Evolutionary conservation across 2,888 invertebrate species (phyloP), one percentile per base, ranked within the genome.

Genomic region (Hesperia comma): DNA sequence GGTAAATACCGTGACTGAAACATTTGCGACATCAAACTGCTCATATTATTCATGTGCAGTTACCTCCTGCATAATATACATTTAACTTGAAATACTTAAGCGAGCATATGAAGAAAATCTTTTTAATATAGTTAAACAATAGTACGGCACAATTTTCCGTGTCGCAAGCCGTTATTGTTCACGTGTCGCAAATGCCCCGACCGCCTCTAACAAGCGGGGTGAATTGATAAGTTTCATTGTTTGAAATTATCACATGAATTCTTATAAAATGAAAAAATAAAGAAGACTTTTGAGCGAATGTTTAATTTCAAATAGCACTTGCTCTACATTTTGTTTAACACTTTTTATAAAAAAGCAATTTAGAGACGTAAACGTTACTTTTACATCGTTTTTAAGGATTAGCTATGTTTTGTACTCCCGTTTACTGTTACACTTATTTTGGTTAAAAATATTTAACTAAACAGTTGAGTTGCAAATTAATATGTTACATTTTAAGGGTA

Each of bases 101-200:
- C 26, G 26, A 33, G 43, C n/a, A 61, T 62, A 7, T 49, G 56
- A 56, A 33, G 49, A 56, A 63, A 56, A 63, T 17, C 32, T 0
- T 26, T n/a, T 41, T 37, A 53, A 55, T 56, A 55, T 21, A 51
- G 19, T 55, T 40, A 14, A 63, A 63, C 63, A 63, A 63, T 63
- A 40, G 43, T 41, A 41, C 17, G 37, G 21, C 10, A 57, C 49
- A 49, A 49, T 56, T 63, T 63, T 46, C 49, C 46, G 4, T 51
- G 63, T 56, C 56, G 19, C 63, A 46, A 40, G 55, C 56, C 33
- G 7, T 33, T 55, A 63, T 57, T 62, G 62, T 62, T 49, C 26
- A 7, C 41, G 26, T 41, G 33, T n/a, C 33, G 55, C 10, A 46
- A 63, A 49, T 12, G 12, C 37, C 37, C 56, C 37, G 33, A 49